Evolutionary conservation across 2,888 invertebrate species (phyloP).

Genomic region (Drosophila acutilabella): DNA sequence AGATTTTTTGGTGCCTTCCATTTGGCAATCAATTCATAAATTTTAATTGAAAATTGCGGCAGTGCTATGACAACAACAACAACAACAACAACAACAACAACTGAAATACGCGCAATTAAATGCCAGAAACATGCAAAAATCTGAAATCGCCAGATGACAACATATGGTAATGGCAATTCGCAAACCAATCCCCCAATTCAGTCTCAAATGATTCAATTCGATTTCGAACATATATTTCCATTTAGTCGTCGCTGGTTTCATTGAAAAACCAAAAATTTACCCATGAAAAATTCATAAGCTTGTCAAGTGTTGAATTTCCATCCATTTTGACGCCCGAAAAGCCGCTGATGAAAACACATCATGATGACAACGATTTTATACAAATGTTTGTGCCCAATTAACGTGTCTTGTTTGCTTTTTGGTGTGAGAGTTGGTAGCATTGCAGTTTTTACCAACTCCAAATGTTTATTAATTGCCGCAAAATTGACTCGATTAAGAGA

Average conservation of each 20-base stretch:
- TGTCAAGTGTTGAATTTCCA: slow-evolving; percentile 50
- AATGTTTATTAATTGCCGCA: slow-evolving; percentile 12
- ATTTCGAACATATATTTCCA: slow-evolving; percentile 27
- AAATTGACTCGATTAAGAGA: slow-evolving; percentile 5
- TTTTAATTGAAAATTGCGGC: slow-evolving; percentile 76
- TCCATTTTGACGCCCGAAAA: slow-evolving; percentile 43
- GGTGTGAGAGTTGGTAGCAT: not conserved
- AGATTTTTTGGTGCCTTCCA: slow-evolving; percentile 25
- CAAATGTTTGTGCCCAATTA: slow-evolving; percentile 48
- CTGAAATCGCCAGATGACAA: slow-evolving; percentile 44
- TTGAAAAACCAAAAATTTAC: slow-evolving; percentile 15
- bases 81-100: not conserved
- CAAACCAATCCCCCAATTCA: not conserved
- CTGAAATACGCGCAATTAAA: slow-evolving; percentile 63
- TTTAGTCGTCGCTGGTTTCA: slow-evolving; percentile 6
- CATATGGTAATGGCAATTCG: slow-evolving; percentile 45
- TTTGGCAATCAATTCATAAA: slow-evolving; percentile 67
- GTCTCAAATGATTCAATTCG: slow-evolving; percentile 43
- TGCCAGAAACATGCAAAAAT: slow-evolving; percentile 59
- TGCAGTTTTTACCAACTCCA: slow-evolving; percentile 7
- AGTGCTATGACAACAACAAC: slow-evolving; percentile 18
- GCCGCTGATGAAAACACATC: slow-evolving; percentile 1
- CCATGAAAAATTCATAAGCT: slow-evolving; percentile 55
- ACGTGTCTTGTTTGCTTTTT: slow-evolving; percentile 20
- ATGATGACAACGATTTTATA: slow-evolving; percentile 21